These are phyloP conservation scores for Stichodactyla helianthus DNA, from an alignment of 64 coral and sea anemone species.

Conservation along the genomic window DNA sequence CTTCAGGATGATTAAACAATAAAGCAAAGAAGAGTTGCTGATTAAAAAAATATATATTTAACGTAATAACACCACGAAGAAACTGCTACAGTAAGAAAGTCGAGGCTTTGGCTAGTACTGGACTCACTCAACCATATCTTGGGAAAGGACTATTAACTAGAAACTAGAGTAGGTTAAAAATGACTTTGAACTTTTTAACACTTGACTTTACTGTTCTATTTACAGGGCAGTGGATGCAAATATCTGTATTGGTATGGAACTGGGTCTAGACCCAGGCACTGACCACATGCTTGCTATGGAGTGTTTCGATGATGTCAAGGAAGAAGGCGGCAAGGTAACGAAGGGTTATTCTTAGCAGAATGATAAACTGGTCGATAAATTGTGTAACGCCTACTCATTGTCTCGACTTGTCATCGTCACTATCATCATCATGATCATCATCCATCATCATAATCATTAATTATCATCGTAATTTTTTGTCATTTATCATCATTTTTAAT, in stretches of 20 bases:
- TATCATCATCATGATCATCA: not conserved
- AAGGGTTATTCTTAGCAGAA: not conserved
- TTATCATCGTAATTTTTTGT: no score
- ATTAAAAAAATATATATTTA: no score
- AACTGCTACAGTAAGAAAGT: no score
- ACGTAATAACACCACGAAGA: no score
- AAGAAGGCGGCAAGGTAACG: slow-evolving; percentile 85
- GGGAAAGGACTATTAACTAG: no score
- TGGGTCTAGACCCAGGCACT: slow-evolving; percentile 95
- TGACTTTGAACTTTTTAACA: not conserved
- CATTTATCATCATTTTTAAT: no score
- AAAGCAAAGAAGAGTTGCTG: no score
- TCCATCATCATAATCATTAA: not conserved
- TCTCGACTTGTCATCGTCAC: not conserved
- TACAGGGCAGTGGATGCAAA: slow-evolving; percentile 86
- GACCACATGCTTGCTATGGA: slow-evolving; percentile 98
- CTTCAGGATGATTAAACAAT: no score
- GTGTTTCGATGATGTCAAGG: slow-evolving; percentile 90
- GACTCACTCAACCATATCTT: no score
- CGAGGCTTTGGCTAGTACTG: no score
- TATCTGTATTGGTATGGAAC: slow-evolving; percentile 80
- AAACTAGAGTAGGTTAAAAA: no score
- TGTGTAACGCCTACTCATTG: no score
- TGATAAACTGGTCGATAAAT: not conserved
- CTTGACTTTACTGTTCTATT: not conserved